Evolutionary conservation across 1,140 invertebrate species (phyloP), one percentile per base, ranked within the genome.

Genomic region (Apocrypta bakeri): DNA sequence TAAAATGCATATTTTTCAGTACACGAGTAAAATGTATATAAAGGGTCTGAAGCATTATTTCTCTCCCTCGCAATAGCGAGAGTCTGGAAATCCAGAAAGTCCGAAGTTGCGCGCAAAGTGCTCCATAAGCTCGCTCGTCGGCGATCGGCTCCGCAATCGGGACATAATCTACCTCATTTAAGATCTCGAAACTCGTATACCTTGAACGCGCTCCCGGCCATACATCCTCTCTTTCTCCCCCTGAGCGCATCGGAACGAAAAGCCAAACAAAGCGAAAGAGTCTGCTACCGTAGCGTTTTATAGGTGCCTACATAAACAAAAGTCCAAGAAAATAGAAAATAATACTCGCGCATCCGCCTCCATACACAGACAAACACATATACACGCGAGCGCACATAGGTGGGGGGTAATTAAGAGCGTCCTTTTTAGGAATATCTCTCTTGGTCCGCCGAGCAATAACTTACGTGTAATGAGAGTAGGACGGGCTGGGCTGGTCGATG

Each of bases 401-500:
- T n/a, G 24, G 25, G 71, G 37, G 64, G 72, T 77, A 77, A 82
- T 75, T 78, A 83, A 78, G 68, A 37, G 76, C 61, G 17, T 27
- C 75, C 68, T 74, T 79, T 77, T 83, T 82, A 56, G 73, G 63
- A 66, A 17, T 29, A 8, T 25, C 9, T 29, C 7, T 64, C 63
- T 24, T 8, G 21, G 29, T 63, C 75, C 31, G 6, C 33, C 4
- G 24, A 1, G 79, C 56, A 81, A 81, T 82, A 68, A 86, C 91
- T 92, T 83, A 92, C 91, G 91, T 92, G 87, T 92, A 92, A 86
- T 92, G 91, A 81, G 91, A 91, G 78, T 92, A 92, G 79, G 91
- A 87, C 3, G 91, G 88, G 85, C 86, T 89, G 80, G 89, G 84
- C 85, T 92, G 91, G 40, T 92, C 90, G 84, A 92, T 89, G 88